phyloP scores from a whole-genome alignment of 1,140 invertebrate species.

The Ceratina australensis region DNA sequence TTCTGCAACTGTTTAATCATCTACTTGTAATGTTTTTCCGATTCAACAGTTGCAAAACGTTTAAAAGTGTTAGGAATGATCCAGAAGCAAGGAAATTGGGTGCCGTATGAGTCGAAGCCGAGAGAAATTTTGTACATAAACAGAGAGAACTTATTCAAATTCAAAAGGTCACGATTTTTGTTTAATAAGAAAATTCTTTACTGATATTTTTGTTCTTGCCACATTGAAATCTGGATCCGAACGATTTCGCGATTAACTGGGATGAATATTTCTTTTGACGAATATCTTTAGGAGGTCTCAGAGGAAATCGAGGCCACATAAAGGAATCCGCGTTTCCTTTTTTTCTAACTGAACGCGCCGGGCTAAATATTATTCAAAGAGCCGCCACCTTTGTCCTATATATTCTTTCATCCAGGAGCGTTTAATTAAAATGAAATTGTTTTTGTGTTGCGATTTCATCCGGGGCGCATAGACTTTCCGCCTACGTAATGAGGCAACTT shows the following conservation, averaged over 20 bases:
- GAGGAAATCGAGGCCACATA: background rate
- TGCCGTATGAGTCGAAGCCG: no score
- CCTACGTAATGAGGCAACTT: conserved; percentile 56
- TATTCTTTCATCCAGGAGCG: conserved; percentile 12
- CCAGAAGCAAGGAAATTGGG: no score
- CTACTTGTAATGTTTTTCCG: no score
- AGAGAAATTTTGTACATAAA: no score
- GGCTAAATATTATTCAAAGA: conserved; percentile 8
- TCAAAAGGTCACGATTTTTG: no score
- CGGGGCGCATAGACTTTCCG: conserved; percentile 40
- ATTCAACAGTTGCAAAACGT: no score
- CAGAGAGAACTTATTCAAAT: no score
- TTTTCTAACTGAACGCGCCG: background rate
- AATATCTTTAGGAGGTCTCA: background rate
- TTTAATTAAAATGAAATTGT: conserved; percentile 63
- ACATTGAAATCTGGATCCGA: background rate
- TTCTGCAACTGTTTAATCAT: no score
- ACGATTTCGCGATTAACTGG: no score
- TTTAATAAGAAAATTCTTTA: no score
- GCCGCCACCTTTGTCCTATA: background rate
- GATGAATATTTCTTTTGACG: background rate
- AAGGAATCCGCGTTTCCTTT: background rate
- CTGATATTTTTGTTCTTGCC: no score
- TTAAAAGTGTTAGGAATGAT: no score
- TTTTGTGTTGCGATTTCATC: conserved; percentile 45